Base-by-base conservation (phyloP, 2,888 invertebrate species). In the Trachelus iudaicus region DNA sequence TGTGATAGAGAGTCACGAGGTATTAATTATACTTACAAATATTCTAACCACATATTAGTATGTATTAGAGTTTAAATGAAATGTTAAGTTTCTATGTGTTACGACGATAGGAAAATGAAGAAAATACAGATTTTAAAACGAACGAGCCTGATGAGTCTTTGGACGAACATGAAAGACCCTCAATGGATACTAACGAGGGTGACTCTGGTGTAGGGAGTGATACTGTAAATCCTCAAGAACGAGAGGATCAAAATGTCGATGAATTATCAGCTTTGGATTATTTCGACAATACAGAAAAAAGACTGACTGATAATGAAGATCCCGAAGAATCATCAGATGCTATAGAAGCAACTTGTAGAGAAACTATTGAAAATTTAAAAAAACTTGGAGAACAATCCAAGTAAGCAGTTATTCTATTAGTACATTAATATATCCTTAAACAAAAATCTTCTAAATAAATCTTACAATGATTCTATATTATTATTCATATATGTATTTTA, bases 161-260 rank as follows among this genome's bases (percentile, higher is more conserved):
- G 81, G 90, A 91, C 79, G 90, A 88, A 69, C 87, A 87, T 79
- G 88, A 87, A 73, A 86, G 87, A 80, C 89, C 89, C 74, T 89
- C 88, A 78, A 83, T 89, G 83, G 91, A 91, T 78, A 83, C 87
- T 34, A 91, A 91, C 75, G 91, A 91, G 80, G 90, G 88, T 35
- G 91, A 91, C 81, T 91, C 91, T 12, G 91, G 91, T n/a, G 91
- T 91, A 81, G 91, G 91, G 31, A 91, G 91, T 84, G 91, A 91
- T 85, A 90, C 90, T 87, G 89, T 89, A 75, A 91, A 91, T 86
- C 89, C 89, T 31, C 84, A 86, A n/a, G 91, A 91, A 73, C 88
- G 85, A 78, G 91, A 91, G 73, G 91, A 91, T 84, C 90, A 91
- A 81, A 89, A 89, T 82, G 87, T 89, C 23, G 91, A 91, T 73